A percentile compares a stretch with the other conserved stretches of the same genome.
phyloP scores from a whole-genome alignment of 2,797 vertebrate species.

The Lemur catta region DNA sequence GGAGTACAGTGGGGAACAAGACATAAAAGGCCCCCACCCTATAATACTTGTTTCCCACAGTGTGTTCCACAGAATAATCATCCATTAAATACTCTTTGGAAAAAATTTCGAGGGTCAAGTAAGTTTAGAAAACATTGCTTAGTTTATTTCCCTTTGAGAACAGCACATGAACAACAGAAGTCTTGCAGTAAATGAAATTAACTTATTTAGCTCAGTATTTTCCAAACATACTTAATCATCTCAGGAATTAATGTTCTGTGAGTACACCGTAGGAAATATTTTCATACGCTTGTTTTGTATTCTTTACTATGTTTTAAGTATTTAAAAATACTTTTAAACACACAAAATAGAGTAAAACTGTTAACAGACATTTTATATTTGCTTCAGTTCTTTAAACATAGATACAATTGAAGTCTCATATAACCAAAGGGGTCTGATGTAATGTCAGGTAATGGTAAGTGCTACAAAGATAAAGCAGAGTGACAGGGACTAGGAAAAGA shows the following conservation, averaged over 20 bases:
- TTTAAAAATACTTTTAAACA: background rate
- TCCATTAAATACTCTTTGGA: background rate
- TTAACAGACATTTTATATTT: background rate
- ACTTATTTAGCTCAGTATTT: slow-evolving; percentile 30
- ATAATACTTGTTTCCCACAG: background rate
- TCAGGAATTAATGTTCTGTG: slow-evolving; percentile 24
- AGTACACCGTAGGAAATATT: background rate
- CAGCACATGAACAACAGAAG: background rate
- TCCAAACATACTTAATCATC: background rate
- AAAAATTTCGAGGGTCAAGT: background rate
- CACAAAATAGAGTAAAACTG: background rate
- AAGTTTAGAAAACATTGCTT: slow-evolving; percentile 27
- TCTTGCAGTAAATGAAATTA: slow-evolving; percentile 32
- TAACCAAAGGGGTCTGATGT: background rate
- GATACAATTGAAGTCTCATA: background rate
- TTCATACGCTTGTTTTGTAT: background rate
- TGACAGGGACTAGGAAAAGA: background rate
- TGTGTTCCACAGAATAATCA: background rate
- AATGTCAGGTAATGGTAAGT: background rate
- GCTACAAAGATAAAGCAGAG: background rate
- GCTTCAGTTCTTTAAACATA: background rate
- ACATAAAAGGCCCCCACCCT: background rate
- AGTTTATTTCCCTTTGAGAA: background rate
- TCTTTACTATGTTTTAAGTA: slow-evolving; percentile 2
- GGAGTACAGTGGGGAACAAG: background rate